A percentile compares a stretch with the other conserved stretches of the same genome.
phyloP scores from a whole-genome alignment of 2,113 vertebrate species.

The Aspidoscelis tigris region DNA sequence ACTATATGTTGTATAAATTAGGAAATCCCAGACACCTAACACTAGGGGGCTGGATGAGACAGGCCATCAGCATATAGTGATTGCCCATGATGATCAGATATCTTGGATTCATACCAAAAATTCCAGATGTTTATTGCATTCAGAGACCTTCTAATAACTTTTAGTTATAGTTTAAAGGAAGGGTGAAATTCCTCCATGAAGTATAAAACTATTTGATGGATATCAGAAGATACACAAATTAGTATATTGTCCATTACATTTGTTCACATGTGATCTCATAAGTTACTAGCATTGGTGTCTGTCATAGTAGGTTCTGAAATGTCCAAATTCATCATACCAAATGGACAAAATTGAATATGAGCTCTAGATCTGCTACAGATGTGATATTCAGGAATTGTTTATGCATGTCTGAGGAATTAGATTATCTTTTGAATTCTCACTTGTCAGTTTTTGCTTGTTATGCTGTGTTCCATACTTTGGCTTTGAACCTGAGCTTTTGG shows the following conservation, averaged over 20 bases:
- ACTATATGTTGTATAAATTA: slow-evolving; percentile 64
- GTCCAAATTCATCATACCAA: background rate
- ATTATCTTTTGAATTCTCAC: background rate
- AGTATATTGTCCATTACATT: slow-evolving; percentile 10
- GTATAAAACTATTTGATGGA: background rate
- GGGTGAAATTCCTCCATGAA: slow-evolving; percentile 5
- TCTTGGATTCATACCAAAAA: slow-evolving; percentile 75
- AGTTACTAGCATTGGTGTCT: slow-evolving; percentile 27
- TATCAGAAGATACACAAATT: slow-evolving; percentile 2
- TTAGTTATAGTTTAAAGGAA: slow-evolving; percentile 31
- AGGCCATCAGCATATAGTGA: slow-evolving; percentile 48
- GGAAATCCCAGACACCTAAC: slow-evolving; percentile 68
- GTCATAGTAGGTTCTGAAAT: background rate
- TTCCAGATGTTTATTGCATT: slow-evolving; percentile 74
- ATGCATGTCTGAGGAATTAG: background rate
- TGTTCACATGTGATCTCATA: background rate
- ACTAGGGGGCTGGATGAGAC: slow-evolving; percentile 64
- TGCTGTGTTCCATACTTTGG: too few species aligned
- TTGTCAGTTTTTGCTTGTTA: too few species aligned
- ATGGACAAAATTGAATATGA: background rate
- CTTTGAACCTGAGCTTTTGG: too few species aligned
- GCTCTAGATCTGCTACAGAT: slow-evolving; percentile 19
- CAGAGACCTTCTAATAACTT: slow-evolving; percentile 57
- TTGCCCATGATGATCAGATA: slow-evolving; percentile 74
- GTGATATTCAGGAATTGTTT: slow-evolving; percentile 17